Evolutionary conservation across 2,113 vertebrate genomes (phyloP).

Genomic region (Alosa alosa): DNA sequence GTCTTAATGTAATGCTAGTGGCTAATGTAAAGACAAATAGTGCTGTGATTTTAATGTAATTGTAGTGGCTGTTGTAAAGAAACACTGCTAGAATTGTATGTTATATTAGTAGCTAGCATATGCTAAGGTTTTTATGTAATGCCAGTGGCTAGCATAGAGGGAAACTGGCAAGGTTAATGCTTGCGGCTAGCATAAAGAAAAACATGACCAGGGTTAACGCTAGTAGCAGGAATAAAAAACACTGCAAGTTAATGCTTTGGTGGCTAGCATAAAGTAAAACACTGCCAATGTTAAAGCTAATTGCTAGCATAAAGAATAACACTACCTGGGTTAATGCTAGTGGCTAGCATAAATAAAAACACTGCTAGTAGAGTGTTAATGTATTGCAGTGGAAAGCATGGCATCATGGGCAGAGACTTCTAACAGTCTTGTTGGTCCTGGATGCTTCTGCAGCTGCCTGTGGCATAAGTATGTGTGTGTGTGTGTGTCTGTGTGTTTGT

Average conservation of each 20-base stretch:
- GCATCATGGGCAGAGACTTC: background rate
- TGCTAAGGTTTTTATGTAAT: background rate
- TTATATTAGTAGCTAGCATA: background rate
- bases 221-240: background rate
- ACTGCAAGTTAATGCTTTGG: background rate
- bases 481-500: slow-evolving; percentile 47
- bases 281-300: background rate
- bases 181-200: background rate
- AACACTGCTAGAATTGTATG: background rate
- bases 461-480: slow-evolving; percentile 53
- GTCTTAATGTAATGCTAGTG: background rate
- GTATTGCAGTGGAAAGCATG: background rate
- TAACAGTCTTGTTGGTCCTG: background rate
- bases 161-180: too few species aligned
- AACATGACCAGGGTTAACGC: too few species aligned
- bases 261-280: background rate
- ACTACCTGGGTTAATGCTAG: background rate
- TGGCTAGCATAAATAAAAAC: background rate
- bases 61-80: background rate
- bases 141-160: background rate
- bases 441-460: background rate
- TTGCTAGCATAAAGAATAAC: background rate
- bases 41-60: background rate
- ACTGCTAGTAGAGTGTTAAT: background rate
- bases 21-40: background rate